Conservation (phyloP, 1,140 invertebrate species). For the Temnothorax nylanderi region DNA sequence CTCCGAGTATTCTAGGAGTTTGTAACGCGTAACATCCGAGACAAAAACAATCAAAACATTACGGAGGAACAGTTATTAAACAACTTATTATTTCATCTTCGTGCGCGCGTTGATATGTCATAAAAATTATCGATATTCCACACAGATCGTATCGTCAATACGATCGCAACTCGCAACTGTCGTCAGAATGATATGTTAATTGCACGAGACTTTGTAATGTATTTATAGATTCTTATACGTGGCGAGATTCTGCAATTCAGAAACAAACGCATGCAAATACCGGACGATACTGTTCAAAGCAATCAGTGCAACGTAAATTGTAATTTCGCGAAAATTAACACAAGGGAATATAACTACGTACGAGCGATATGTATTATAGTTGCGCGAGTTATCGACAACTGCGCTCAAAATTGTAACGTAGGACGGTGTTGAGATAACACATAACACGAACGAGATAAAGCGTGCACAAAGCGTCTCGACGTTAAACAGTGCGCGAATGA, state of each 20-base stretch:
- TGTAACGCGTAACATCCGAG: background rate
- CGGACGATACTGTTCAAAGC: background rate
- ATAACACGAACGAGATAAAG: background rate
- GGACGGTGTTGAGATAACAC: background rate
- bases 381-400: background rate
- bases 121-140: background rate
- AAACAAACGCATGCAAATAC: background rate
- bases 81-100: background rate
- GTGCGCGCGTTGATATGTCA: background rate
- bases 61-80: background rate
- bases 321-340: constrained; percentile 5
- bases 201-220: background rate
- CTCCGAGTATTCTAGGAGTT: background rate
- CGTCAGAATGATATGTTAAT: background rate
- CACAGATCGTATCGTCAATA: background rate
- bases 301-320: background rate
- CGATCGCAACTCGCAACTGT: background rate
- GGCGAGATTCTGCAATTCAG: background rate
- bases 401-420: constrained; percentile 12
- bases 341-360: background rate
- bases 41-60: background rate
- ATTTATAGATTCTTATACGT: background rate
- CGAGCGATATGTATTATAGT: background rate
- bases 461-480: background rate
- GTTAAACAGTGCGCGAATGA: background rate